Evolutionary conservation across 2,888 invertebrate species (phyloP).

Genomic region (Sialis lutaria): DNA sequence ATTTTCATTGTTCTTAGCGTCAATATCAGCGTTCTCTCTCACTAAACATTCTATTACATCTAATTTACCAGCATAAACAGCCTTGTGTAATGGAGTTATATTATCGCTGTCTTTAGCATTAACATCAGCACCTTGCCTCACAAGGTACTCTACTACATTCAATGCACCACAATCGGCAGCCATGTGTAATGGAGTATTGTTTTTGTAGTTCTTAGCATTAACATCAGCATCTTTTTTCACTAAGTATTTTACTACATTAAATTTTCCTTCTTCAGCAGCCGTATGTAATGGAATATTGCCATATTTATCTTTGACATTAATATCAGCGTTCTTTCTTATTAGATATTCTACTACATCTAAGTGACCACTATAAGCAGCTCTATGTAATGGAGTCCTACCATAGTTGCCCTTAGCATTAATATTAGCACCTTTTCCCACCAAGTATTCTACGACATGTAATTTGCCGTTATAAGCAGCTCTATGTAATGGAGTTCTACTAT

Average conservation of each 20-base stretch:
- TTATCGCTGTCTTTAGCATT: neutral
- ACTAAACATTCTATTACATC: conserved; percentile 3
- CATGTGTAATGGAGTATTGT: conserved; percentile 4
- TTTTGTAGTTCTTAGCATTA: neutral
- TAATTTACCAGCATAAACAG: neutral
- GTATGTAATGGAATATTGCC: neutral
- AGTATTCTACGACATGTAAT: no score
- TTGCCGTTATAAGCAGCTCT: no score
- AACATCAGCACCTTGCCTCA: conserved; percentile 3
- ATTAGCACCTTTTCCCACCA: no score
- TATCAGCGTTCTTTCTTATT: neutral
- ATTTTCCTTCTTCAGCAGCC: neutral
- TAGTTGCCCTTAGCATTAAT: no score
- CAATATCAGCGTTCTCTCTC: conserved; percentile 3
- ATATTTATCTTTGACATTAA: neutral
- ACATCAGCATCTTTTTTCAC: conserved; percentile 2
- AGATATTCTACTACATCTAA: neutral
- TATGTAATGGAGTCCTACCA: no score
- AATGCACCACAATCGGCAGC: conserved; percentile 3
- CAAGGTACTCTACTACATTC: conserved; percentile 1
- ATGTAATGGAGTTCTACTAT: no score
- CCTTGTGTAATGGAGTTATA: conserved; percentile 5
- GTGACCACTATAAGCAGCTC: no score
- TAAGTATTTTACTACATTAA: neutral
- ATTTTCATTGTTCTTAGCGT: conserved; percentile 3